Evolutionary conservation across 1,140 invertebrate genomes (phyloP), one percentile per base, ranked within the genome.

Genomic region (Epicauta chinensis): DNA sequence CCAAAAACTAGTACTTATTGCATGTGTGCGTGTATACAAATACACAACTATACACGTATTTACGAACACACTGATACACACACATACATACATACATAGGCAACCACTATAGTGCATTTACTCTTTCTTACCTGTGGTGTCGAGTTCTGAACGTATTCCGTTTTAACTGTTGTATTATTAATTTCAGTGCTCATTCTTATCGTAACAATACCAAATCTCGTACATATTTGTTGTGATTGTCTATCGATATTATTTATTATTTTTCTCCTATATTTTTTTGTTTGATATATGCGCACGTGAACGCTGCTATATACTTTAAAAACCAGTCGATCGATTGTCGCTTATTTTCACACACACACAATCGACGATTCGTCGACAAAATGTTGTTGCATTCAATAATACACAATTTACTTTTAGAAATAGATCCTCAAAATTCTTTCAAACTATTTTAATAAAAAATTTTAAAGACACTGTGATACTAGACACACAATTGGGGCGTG

Each of bases 91-190:
- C 30, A 17, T 41, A 7, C 10, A 7, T 5, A 30, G 29, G 29
- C 4, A 41, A 7, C 45, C 15, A 36, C 51, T 40, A 23, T 38
- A 42, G 16, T 44, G 48, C 54, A 56, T n/a, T n/a, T n/a, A 23
- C 4, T 23, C 7, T 5, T 23, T 23, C 53, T 51, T 44, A 61
- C 60, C 63, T 63, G 55, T 23, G 51, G 53, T 23, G 51, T 41
- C 13, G 54, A 49, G 37, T 55, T 53, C 38, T 59, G 54, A 36
- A 61, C 59, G 60, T 62, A 59, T 39, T 62, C 60, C 31, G 55
- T 37, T 50, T 62, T 57, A 34, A 47, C 12, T 45, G 36, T 40
- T 41, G 42, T 51, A 60, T 55, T 55, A 23, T 63, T 58, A 56
- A 56, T 53, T 34, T 11, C 12, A n/a, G 32, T 34, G 42, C 53